Evolutionary conservation across 2,113 vertebrate genomes (phyloP).

Genomic region (Brienomyrus longianalis): DNA sequence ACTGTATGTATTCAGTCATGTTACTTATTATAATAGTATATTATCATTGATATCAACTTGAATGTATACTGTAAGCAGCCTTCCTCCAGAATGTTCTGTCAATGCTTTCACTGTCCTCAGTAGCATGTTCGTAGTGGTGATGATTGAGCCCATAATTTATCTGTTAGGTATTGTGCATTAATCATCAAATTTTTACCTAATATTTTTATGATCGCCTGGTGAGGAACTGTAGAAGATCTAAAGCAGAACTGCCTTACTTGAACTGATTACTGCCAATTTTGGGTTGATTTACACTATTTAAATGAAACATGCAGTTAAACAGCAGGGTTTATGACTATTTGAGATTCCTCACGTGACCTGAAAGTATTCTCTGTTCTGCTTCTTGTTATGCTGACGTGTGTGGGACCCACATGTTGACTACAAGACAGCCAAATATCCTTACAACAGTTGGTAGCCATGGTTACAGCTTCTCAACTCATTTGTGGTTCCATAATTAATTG

Average conservation of each 20-base stretch:
- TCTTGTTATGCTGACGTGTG: not conserved
- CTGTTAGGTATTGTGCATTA: not conserved
- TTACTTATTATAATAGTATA: not conserved
- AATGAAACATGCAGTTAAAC: not conserved
- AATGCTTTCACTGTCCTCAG: not conserved
- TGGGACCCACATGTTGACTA: conserved; percentile 2
- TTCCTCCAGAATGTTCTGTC: not conserved
- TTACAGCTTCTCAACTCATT: not conserved
- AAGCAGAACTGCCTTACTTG: not conserved
- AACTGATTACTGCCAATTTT: not conserved
- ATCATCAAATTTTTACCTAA: not conserved
- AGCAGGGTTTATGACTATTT: not conserved
- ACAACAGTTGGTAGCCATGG: conserved; percentile 1
- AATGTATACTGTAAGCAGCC: not conserved
- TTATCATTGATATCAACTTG: not conserved
- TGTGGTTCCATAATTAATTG: conserved; percentile 5
- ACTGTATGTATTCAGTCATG: not conserved
- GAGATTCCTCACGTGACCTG: not conserved
- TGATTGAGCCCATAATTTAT: not conserved
- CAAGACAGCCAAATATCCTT: conserved; percentile 3
- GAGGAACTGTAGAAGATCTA: not conserved
- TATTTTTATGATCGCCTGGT: not conserved
- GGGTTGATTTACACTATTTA: not conserved
- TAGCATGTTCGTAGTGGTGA: not conserved
- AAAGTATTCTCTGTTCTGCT: not conserved